Evolutionary conservation across 2,113 vertebrate species (phyloP), one percentile per base, ranked within the genome.

Genomic region (Erythrolamprus reginae): DNA sequence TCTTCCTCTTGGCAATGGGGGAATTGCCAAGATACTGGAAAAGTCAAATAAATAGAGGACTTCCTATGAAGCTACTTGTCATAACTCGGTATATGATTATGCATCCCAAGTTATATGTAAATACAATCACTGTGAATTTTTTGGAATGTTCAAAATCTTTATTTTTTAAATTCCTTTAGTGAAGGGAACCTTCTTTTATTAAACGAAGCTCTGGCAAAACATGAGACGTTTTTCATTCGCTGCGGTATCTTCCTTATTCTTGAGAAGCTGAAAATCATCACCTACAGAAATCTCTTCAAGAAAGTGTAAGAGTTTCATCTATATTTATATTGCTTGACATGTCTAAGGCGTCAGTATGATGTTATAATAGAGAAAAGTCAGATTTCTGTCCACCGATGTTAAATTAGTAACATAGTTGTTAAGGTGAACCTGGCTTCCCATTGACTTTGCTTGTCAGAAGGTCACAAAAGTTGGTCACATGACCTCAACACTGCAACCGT

Each of bases 161-260:
- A 89, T 90, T 0, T 95, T 42, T 93, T 92, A 52, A 82, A 28
- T 93, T 38, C 48, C 8, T 91, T 8, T 93, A 99, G 99, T 12
- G 99, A 99, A 93, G 99, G 99, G 58, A 99, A 99, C 94, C 97
- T 99, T 86, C 96, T 99, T 84, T 97, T 99, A 6, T 95, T 99
- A 86, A 99, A 99, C 0, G 99, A 99, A 3, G 98, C 99, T 2
- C 92, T 99, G 92, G 94, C 97, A 55, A 98, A 98, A 95, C 99
- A 99, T 0, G 99, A 99, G 96, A 98, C 98, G 0, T 99, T 99
- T 95, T 99, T 99, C 95, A 99, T 99, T 95, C 98, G 99, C 94
- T 99, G 99, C 1, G 99, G 99, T 15, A 99, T 99, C 95, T 99
- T 99, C 95, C 98, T 99, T 89, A 99, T 99, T 95, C 97, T 99